phyloP scores from a whole-genome alignment of 2,888 invertebrate species.

The Podotricha telesiphe region DNA sequence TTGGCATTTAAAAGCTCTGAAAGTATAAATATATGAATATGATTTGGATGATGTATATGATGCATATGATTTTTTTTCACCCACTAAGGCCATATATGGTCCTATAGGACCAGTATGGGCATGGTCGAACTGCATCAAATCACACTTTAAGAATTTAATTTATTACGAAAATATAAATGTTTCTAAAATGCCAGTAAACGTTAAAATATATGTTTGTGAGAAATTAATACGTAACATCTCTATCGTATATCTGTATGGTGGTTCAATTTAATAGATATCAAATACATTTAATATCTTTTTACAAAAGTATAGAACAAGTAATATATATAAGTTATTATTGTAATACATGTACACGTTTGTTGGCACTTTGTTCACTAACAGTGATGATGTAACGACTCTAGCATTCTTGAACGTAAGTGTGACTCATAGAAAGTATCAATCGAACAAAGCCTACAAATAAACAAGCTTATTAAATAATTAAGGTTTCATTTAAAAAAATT shows the following conservation, averaged over 20 bases:
- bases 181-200: not conserved
- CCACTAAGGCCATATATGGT: no score
- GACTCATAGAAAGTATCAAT: slow-evolving; percentile 31
- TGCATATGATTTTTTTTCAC: no score
- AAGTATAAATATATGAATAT: no score
- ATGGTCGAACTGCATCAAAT: not conserved
- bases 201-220: not conserved
- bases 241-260: no score
- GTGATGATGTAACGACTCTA: slow-evolving; percentile 29
- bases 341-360: not conserved
- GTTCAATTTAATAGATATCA: no score
- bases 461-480: slow-evolving; percentile 11
- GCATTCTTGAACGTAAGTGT: slow-evolving; percentile 26
- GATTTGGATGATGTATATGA: no score
- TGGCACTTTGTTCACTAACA: slow-evolving; percentile 11
- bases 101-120: no score
- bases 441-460: slow-evolving; percentile 33
- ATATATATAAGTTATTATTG: not conserved
- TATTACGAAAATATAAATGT: no score
- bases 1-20: no score
- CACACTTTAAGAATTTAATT: not conserved
- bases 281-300: not conserved
- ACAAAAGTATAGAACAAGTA: not conserved
- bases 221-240: no score
- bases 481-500: no score